Evolutionary conservation across 2,113 vertebrate genomes (phyloP).

Genomic region (Athene cunicularia): DNA sequence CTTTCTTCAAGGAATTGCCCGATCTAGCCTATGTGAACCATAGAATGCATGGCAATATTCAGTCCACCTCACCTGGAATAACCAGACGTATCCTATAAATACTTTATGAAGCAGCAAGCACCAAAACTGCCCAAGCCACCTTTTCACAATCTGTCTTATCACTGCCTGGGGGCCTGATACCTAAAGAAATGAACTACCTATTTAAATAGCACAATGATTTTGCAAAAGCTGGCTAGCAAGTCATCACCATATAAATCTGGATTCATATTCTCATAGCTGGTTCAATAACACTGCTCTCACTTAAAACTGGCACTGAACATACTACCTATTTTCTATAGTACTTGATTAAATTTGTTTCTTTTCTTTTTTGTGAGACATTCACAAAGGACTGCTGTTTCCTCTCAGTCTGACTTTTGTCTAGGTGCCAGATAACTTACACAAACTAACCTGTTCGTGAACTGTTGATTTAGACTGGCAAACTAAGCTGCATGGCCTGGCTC

Average conservation of each 20-base stretch:
- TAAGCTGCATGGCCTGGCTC: not conserved
- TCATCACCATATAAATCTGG: not conserved
- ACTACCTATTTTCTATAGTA: not conserved
- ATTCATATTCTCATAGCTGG: not conserved
- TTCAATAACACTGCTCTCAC: not conserved
- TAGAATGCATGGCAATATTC: not conserved
- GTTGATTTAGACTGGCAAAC: not conserved
- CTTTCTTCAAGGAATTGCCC: not conserved
- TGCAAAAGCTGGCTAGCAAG: not conserved
- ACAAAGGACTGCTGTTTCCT: constrained; percentile 10
- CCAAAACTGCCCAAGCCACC: not conserved
- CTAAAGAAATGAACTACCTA: not conserved
- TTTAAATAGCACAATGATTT: not conserved
- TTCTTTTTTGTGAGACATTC: not conserved
- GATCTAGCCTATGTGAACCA: not conserved
- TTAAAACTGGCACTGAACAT: not conserved
- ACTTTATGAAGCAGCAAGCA: not conserved
- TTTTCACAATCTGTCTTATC: not conserved
- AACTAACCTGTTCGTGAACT: not conserved
- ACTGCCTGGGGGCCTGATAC: not conserved
- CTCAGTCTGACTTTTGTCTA: not conserved
- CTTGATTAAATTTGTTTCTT: not conserved
- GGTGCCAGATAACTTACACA: constrained; percentile 3
- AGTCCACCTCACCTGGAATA: not conserved
- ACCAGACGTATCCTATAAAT: not conserved